Percentiles rank a stretch among this genome's conserved stretches.
These are phyloP conservation scores for Bibio marci DNA, from an alignment of 2,888 invertebrate genomes.

Conservation along the genomic window DNA sequence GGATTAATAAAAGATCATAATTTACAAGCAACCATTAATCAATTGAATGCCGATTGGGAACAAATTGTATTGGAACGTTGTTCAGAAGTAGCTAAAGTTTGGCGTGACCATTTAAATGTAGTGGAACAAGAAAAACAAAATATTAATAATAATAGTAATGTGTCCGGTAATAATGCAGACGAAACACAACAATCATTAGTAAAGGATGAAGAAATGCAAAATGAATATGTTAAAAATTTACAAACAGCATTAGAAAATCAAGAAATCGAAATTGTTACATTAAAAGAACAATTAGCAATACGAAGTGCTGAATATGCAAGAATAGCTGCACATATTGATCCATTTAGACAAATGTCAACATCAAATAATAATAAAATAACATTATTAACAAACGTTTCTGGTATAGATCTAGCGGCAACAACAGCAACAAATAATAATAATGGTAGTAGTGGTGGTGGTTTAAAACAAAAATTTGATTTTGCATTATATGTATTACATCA, in stretches of 20 bases:
- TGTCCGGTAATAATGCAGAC: conserved; percentile 7
- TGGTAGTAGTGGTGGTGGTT: not conserved
- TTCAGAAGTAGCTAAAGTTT: conserved; percentile 47
- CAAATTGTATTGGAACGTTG: conserved; percentile 46
- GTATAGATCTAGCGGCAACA: too few relatives aligned
- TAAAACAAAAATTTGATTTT: conserved; percentile 53
- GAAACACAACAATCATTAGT: conserved; percentile 14
- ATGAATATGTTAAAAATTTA: conserved; percentile 26
- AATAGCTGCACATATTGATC: conserved; percentile 29
- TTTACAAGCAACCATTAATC: conserved; percentile 10
- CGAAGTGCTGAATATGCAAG: conserved; percentile 40
- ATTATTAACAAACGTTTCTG: too few relatives aligned
- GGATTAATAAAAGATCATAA: not conserved
- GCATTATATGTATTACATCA: conserved; percentile 75
- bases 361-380: conserved; percentile 9
- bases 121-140: conserved; percentile 43
- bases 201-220: conserved; percentile 21
- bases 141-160: conserved; percentile 20
- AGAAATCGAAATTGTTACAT: conserved; percentile 52
- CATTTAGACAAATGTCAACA: conserved; percentile 14
- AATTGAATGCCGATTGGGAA: conserved; percentile 29
- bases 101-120: conserved; percentile 49
- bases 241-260: conserved; percentile 46
- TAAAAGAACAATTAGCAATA: conserved; percentile 47
- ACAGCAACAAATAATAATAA: not conserved